phyloP scores from a whole-genome alignment of 2,888 invertebrate species.

The Tenthredo distinguenda region DNA sequence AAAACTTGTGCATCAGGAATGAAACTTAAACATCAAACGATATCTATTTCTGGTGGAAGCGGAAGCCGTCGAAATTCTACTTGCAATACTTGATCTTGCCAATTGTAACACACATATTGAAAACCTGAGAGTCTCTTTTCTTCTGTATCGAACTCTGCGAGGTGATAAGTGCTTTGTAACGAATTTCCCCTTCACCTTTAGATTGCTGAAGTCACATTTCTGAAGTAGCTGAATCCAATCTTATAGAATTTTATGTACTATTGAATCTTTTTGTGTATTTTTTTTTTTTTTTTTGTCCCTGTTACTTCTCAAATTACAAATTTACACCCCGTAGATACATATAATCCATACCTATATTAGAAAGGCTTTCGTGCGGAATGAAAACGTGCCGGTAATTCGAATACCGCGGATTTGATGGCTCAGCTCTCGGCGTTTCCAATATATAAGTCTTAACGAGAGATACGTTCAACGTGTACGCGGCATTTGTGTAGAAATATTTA shows the following conservation, averaged over 20 bases:
- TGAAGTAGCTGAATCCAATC: neutral
- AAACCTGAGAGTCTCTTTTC: neutral
- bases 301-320: neutral
- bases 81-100: neutral
- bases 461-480: neutral
- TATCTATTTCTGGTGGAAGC: neutral
- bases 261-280: neutral
- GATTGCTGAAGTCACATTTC: neutral
- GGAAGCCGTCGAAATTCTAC: neutral
- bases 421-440: slow-evolving; percentile 26
- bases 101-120: neutral
- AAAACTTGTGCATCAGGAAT: neutral
- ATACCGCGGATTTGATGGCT: slow-evolving; percentile 36
- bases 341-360: slow-evolving; percentile 32
- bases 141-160: neutral
- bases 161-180: neutral
- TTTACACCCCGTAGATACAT: slow-evolving; percentile 1
- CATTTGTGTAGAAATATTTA: slow-evolving; percentile 35
- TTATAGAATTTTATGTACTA: neutral
- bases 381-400: slow-evolving; percentile 45
- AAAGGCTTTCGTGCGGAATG: slow-evolving; percentile 28
- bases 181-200: neutral
- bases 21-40: slow-evolving; percentile 4
- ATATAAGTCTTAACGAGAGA: slow-evolving; percentile 44
- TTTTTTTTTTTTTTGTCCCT: neutral